phyloP scores from a whole-genome alignment of 2,797 vertebrate species.

The Notamacropus eugenii region DNA sequence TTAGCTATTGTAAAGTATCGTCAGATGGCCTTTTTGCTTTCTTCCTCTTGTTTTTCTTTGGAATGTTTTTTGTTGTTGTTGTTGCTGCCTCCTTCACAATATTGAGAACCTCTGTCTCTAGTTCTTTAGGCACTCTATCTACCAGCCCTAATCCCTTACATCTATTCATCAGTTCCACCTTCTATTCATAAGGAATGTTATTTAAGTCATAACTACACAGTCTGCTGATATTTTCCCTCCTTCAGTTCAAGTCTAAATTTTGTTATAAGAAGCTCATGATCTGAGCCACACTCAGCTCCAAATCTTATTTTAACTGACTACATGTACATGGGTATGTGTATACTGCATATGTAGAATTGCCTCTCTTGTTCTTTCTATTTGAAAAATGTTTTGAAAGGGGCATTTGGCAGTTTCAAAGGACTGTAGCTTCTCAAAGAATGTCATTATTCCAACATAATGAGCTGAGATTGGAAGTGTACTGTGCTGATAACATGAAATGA shows the following conservation, averaged over 20 bases:
- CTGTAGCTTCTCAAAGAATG: too few species aligned
- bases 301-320: not conserved
- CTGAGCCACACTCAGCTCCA: not conserved
- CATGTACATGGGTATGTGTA: too few species aligned
- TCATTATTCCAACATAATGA: too few species aligned
- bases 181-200: not conserved
- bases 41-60: not conserved
- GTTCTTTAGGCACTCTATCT: not conserved
- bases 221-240: not conserved
- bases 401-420: too few species aligned
- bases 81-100: not conserved
- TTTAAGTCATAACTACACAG: not conserved
- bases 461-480: too few species aligned
- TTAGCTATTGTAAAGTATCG: not conserved
- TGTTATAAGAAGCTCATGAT: not conserved
- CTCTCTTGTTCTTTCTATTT: too few species aligned
- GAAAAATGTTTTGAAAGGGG: too few species aligned
- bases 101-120: not conserved
- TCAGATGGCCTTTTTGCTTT: not conserved
- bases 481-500: too few species aligned
- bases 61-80: not conserved
- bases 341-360: too few species aligned
- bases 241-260: not conserved
- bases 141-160: not conserved
- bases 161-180: not conserved